Base-by-base conservation (phyloP, 2,888 invertebrate species). In the Caenorhabditis sp. region DNA sequence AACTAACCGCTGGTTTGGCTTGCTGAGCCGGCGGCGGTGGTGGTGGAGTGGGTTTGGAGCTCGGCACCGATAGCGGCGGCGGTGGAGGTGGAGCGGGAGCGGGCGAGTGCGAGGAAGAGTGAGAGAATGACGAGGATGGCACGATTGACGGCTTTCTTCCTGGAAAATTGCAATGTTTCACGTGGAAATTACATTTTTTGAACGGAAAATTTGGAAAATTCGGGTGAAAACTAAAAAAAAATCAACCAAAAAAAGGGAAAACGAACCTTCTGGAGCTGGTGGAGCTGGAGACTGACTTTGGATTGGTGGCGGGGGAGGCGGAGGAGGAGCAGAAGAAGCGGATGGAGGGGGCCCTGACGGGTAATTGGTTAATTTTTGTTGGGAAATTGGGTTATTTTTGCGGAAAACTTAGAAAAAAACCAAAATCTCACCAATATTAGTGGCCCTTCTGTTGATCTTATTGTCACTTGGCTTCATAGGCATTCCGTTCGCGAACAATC, bases 401-500 rank as follows among this genome's bases (percentile, higher is more conserved):
- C 11, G 40, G 11, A 58, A 55, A 40, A 47, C 20, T 47, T n/a
- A n/a, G n/a, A n/a, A n/a, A n/a, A n/a, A n/a, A n/a, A n/a, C n/a
- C n/a, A n/a, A n/a, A n/a, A 60, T 56, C 70, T 20, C 50, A 85
- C 79, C 78, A 37, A 81, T 71, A 55, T 74, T 76, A 11, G 81
- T 58, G 26, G 83, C 65, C 74, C 70, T 55, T 61, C 80, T 77
- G 32, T 32, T 32, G 37, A 83, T 84, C 72, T 87, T 90, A 53
- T 86, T 86, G 18, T 90, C 90, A 79, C 90, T 90, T 4, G 90
- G 90, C 58, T 88, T 90, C 9, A 80, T 50, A 6, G 90, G 90
- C 47, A 90, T 22, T 51, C 90, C 90, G 74, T 88, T 88, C 1
- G 89, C 89, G 60, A 90, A 90, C n/a, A 90, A 79, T n/a, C 87